These are phyloP conservation scores for Chrysolina haemoptera DNA, from an alignment of 2,888 invertebrate genomes.

Conservation along the genomic window DNA sequence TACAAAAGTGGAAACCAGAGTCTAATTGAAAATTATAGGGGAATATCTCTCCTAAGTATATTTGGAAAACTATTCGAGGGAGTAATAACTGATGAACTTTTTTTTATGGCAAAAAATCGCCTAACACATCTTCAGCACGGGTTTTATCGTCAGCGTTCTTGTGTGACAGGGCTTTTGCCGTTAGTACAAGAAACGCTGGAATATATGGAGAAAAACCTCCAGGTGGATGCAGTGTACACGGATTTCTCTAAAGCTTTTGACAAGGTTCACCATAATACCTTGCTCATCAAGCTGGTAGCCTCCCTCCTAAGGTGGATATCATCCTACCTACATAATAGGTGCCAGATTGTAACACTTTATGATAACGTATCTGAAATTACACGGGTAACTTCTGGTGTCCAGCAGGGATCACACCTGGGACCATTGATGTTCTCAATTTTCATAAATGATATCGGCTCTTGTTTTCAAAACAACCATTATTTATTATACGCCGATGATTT, in stretches of 20 bases:
- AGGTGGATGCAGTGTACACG: background rate
- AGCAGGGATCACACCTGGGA: background rate
- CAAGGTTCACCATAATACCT: background rate
- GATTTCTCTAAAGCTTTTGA: background rate
- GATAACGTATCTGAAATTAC: no score
- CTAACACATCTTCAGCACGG: background rate
- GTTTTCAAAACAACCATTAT: background rate
- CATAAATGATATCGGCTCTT: background rate
- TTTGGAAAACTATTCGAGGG: background rate
- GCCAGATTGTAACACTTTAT: background rate
- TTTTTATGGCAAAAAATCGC: background rate
- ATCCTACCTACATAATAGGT: background rate
- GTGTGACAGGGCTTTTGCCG: background rate
- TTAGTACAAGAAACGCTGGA: background rate
- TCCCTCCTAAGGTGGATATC: background rate
- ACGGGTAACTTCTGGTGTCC: background rate
- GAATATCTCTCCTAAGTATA: background rate
- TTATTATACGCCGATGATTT: background rate
- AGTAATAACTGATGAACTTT: background rate
- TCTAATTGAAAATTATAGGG: background rate
- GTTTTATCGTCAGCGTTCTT: background rate
- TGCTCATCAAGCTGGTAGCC: background rate
- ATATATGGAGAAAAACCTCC: background rate
- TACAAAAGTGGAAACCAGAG: background rate
- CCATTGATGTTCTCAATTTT: background rate